Conservation (phyloP, 1,140 invertebrate genomes). For the Diprion similis region DNA sequence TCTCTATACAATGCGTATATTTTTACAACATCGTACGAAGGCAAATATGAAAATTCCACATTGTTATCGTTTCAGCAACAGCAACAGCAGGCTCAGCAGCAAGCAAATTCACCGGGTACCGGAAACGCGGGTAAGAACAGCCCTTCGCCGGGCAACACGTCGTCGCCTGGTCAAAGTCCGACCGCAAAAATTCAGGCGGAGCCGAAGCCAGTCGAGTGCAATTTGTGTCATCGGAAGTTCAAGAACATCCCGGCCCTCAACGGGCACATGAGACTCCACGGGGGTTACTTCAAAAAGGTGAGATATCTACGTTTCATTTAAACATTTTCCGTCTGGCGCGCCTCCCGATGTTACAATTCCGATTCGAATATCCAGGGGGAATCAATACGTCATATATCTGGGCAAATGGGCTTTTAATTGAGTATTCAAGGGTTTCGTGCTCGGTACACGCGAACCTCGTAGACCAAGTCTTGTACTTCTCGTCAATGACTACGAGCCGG, state of each 20-base stretch:
- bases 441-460: neutral
- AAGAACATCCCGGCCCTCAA: conserved; percentile 97
- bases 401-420: neutral
- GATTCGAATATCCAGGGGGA: neutral
- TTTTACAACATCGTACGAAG: no score
- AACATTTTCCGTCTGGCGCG: conserved; percentile 4
- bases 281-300: conserved; percentile 96
- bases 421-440: no score
- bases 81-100: conserved; percentile 48
- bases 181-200: conserved; percentile 63
- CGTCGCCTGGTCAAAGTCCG: conserved; percentile 46
- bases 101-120: conserved; percentile 50
- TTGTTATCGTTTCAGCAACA: conserved; percentile 34
- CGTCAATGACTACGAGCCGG: conserved; percentile 8
- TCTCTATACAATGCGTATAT: no score
- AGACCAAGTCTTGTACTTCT: neutral
- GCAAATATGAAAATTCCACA: neutral
- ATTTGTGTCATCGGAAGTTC: conserved; percentile 92
- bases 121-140: conserved; percentile 51
- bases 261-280: conserved; percentile 96
- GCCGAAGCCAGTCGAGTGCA: conserved; percentile 89
- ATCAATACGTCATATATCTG: neutral
- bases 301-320: conserved; percentile 11
- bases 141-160: conserved; percentile 47
- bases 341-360: conserved; percentile 19